Conservation (phyloP, 2,113 vertebrate species). For the Meleagris gallopavo region DNA sequence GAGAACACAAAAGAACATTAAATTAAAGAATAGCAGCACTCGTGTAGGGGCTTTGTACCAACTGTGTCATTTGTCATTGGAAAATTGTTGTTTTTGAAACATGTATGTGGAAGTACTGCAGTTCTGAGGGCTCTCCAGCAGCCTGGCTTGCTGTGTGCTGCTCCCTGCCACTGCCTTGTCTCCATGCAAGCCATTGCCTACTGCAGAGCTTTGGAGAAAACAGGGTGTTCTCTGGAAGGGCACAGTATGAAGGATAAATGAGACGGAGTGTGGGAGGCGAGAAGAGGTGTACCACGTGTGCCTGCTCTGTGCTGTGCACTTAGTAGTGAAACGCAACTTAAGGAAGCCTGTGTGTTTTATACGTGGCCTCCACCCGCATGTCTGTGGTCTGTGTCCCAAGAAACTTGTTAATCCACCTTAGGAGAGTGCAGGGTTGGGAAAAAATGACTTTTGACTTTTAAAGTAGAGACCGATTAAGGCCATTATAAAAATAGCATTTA, state of each 20-base stretch:
- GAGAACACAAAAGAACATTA: neutral
- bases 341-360: neutral
- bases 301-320: neutral
- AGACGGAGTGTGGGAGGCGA: neutral
- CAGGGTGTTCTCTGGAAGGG: neutral
- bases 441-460: neutral
- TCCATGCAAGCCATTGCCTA: rapidly evolving
- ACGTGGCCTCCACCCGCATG: neutral
- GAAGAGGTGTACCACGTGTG: neutral
- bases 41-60: neutral
- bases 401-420: rapidly evolving
- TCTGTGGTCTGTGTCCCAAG: neutral
- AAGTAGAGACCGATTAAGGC: neutral
- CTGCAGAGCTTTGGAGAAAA: neutral
- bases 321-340: neutral
- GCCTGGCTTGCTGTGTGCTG: neutral
- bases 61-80: rapidly evolving
- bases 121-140: neutral
- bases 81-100: neutral
- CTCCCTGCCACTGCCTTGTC: neutral
- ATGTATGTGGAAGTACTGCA: rapidly evolving
- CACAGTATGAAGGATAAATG: neutral
- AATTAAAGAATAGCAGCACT: neutral
- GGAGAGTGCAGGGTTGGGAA: neutral
- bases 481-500: neutral